Evolutionary conservation across 2,113 vertebrate species (phyloP), one percentile per base, ranked within the genome.

Genomic region (Tapirus terrestris): DNA sequence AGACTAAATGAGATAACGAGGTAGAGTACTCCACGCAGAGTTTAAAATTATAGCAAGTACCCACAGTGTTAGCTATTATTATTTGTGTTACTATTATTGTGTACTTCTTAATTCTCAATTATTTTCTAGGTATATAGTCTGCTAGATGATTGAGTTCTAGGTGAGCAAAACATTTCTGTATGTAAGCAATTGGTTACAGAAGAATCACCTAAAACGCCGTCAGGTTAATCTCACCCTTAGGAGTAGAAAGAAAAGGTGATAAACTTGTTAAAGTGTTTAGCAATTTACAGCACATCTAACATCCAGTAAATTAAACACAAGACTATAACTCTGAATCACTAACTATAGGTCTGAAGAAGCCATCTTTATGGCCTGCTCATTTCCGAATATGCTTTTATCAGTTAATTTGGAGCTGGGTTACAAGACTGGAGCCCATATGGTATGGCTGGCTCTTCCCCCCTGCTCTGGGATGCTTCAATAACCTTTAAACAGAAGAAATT

Each of bases 161-260:
- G 17, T 76, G 77, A 79, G 25, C 31, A 63, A 95, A 65, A 68
- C 87, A 60, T 89, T 94, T 92, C 76, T 81, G 53, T n/a, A 43
- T 56, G 12, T 67, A 85, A 63, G 12, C 72, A 97, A 73, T n/a
- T 87, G 31, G 45, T 56, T 89, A 82, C 10, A 92, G 61, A 86
- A 95, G 25, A 39, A 31, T 58, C 14, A 51, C 18, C 25, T 88
- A 61, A 85, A 96, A 96, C 81, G 56, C 31, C 43, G 8, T 88
- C 82, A 61, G 11, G 23, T 72, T 67, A n/a, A 82, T 56, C 70
- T 79, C 45, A 68, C 8, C 7, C 8, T 61, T n/a, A 67, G 43
- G 11, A 80, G 17, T 8, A 81, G 25, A 21, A 63, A 77, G 84
- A 63, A 60, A 63, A 63, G 16, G 36, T 76, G 6, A 76, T 39